Base-by-base conservation (phyloP, 53 echinoderm and acorn worm species). In the Temnopleurus reevesii region DNA sequence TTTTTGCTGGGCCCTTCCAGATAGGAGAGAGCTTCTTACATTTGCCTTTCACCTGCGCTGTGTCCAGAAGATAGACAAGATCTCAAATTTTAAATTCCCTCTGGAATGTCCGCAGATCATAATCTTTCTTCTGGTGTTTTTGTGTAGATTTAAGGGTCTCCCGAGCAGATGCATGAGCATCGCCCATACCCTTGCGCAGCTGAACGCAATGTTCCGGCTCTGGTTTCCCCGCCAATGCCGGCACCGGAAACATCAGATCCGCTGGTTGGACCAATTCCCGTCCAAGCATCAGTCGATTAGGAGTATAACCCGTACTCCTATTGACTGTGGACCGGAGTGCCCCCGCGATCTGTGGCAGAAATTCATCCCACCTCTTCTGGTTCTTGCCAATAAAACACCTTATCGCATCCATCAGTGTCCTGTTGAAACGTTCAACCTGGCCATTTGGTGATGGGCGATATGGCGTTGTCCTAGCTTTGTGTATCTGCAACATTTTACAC, bases 241-340 rank as follows among this genome's bases (percentile, higher is more conserved):
- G 58, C 6, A 57, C 2, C 3, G 58, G 58, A n/a, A 25, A 57
- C 58, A 57, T 23, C 25, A 57, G 58, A 15, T 77, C 77, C 19
- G 77, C 76, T 1, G 90, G 55, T 43, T 81, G 90, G 46, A 79
- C 89, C 6, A 34, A 12, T 55, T 91, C 92, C 0, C 81, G 33
- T 0, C 92, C 89, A 36, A 91, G 34, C 92, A 91, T 91, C 21
- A 91, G 29, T 60, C 88, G 46, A 47, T 80, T 91, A 17, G 91
- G 71, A 8, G 89, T 91, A 49, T 88, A 91, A 17, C 91, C 76
- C 1, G 85, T 90, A 10, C n/a, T n/a, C n/a, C n/a, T n/a, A n/a
- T n/a, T n/a, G n/a, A n/a, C n/a, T n/a, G n/a, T n/a, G n/a, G n/a
- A 7, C 23, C 85, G 45, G 33, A 84, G 34, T 59, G 85, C 85